A percentile compares a stretch with the other conserved stretches of the same genome.
Evolutionary conservation across 37 sponge, comb jelly and placozoan species (phyloP).

Genomic region (Oopsacas minuta): DNA sequence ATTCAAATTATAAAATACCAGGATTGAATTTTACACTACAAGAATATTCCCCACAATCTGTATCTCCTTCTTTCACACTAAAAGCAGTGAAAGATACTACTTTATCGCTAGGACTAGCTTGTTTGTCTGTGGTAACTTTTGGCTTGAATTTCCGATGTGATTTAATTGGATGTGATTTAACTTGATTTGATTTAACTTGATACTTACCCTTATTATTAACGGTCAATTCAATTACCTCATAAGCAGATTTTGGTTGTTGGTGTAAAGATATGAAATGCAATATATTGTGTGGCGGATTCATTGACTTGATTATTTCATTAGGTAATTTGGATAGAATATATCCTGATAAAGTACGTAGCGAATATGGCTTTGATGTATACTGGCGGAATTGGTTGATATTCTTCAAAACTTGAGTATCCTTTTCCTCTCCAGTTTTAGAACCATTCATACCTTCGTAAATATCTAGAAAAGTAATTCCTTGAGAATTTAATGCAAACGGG

Average conservation of each 20-base stretch:
- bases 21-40: not conserved
- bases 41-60: not conserved
- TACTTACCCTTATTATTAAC: not conserved
- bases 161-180: not conserved
- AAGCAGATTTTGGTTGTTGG: not conserved
- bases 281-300: not conserved
- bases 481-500: not conserved
- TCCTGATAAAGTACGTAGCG: not conserved
- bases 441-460: not conserved
- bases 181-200: too few species aligned
- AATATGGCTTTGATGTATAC: not conserved
- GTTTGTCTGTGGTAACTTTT: not conserved
- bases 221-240: not conserved
- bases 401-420: not conserved
- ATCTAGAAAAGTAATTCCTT: not conserved
- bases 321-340: not conserved
- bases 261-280: not conserved
- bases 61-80: not conserved
- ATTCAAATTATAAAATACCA: not conserved
- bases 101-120: not conserved
- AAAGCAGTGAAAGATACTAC: not conserved
- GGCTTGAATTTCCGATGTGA: not conserved
- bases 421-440: not conserved
- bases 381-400: not conserved
- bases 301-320: not conserved